phyloP scores from a whole-genome alignment of 1,140 invertebrate species.

The Brachionus koreanus region DNA sequence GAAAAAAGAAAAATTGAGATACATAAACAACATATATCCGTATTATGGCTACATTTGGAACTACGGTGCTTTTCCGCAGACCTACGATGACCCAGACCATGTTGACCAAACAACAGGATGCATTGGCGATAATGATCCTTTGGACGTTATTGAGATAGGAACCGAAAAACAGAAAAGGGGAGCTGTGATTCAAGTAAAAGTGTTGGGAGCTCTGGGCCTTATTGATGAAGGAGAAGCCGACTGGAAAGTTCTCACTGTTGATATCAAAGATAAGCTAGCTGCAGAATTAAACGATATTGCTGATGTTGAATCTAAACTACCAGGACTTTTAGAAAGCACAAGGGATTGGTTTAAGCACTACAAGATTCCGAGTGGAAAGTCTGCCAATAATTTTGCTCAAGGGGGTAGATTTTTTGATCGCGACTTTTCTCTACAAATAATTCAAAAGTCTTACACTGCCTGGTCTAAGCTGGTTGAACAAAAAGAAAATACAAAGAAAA shows the following conservation, averaged over 20 bases:
- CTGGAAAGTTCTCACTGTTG: constrained; percentile 93
- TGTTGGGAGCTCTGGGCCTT: constrained; percentile 80
- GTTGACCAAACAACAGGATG: constrained; percentile 80
- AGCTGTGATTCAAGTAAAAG: constrained; percentile 84
- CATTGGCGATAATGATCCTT: constrained; percentile 96
- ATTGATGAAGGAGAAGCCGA: constrained; percentile 94
- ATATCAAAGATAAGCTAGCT: constrained; percentile 83
- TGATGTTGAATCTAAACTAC: constrained; percentile 87
- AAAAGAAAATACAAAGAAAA: not conserved
- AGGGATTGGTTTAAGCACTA: constrained; percentile 98
- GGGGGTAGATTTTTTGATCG: constrained; percentile 70
- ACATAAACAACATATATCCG: constrained; percentile 93
- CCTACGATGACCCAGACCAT: constrained; percentile 94
- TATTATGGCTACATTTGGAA: constrained; percentile 99
- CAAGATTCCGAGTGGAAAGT: constrained; percentile 97
- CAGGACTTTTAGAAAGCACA: constrained; percentile 84
- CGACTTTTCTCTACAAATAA: not conserved
- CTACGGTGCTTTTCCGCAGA: constrained; percentile 95
- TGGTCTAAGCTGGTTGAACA: not conserved
- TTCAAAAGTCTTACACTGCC: not conserved
- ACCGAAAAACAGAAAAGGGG: constrained; percentile 68
- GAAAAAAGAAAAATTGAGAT: constrained; percentile 91
- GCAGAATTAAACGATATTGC: constrained; percentile 74
- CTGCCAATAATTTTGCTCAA: constrained; percentile 93
- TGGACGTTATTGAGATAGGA: constrained; percentile 98